Evolutionary conservation across 2,888 invertebrate species (phyloP).

Genomic region (Lutraria lutraria): DNA sequence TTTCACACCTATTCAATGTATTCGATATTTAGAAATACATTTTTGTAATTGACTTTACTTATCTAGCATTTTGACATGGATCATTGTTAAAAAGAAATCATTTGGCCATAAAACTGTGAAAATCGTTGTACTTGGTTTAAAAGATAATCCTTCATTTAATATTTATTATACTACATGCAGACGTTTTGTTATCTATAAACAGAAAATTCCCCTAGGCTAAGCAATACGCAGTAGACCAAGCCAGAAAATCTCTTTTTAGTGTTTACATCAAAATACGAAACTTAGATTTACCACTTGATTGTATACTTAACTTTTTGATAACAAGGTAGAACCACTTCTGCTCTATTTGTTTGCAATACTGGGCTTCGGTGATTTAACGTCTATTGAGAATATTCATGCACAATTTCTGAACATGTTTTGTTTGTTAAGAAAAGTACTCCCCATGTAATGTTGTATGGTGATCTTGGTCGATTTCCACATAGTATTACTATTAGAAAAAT

Average conservation of each 20-base stretch:
- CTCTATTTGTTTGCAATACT: neutral
- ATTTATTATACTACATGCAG: too few relatives aligned
- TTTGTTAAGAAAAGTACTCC: neutral
- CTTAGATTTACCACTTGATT: neutral
- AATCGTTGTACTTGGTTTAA: too few relatives aligned
- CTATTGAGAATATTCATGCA: neutral
- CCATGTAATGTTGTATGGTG: neutral
- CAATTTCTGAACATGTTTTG: neutral
- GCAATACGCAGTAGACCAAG: neutral
- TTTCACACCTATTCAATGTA: too few relatives aligned
- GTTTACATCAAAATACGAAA: neutral
- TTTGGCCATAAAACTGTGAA: too few relatives aligned
- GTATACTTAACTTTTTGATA: neutral
- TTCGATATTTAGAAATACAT: too few relatives aligned
- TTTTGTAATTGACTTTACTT: too few relatives aligned
- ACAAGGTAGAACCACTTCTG: neutral
- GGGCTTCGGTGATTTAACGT: neutral
- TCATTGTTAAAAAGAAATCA: too few relatives aligned
- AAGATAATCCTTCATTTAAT: too few relatives aligned
- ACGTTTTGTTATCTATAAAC: neutral
- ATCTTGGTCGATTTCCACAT: neutral
- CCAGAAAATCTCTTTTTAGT: neutral
- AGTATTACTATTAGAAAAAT: neutral
- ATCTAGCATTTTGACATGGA: too few relatives aligned
- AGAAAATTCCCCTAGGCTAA: neutral